Evolutionary conservation across 2,113 vertebrate species (phyloP), one percentile per base, ranked within the genome.

Genomic region (Mesoclemmys tuberculata): DNA sequence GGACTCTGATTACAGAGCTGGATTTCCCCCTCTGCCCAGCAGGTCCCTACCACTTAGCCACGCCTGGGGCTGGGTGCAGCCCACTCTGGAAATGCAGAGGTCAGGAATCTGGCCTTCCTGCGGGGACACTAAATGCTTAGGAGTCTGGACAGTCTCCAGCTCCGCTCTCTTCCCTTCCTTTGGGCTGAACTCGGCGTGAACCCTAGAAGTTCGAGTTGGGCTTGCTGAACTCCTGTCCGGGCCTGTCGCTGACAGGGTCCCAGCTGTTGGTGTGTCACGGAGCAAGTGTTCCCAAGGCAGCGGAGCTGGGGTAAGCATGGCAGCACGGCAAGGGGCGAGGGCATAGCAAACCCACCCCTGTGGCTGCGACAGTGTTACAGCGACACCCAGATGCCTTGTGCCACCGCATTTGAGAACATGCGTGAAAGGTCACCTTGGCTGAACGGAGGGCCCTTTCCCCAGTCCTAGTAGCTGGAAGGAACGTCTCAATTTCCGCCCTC

Each of bases 1-100:
- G 82, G 74, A 75, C 88, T 97, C 93, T 48, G 84, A 87, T 96
- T 96, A 82, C 89, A 84, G 74, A 75, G 22, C 74, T 75, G 38
- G 38, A 8, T 75, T 75, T 75, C 74, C 7, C 64, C 74, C 26
- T 77, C 41, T 6, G 13, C 74, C 74, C 41, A 77, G 26, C 74
- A 27, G 26, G 41, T 29, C 26, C 71, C 41, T 44, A 19, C 24
- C 74, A 16, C 41, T 77, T 46, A 14, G 26, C 41, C 38, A 2
- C 26, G 74, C 93, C 85, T 90, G 86, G 58, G 61, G 49, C 49
- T 49, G 49, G 82, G 52, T 80, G 38, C 90, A 80, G 44, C 79
- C 61, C 55, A 24, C 27, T 21, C 55, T 84, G 29, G 5, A 35
- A 61, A 48, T 44, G 82, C 44, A 64, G 11, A 24, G 41, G 31